Evolutionary conservation across 2,113 vertebrate genomes (phyloP).

Genomic region (Columbina picui): DNA sequence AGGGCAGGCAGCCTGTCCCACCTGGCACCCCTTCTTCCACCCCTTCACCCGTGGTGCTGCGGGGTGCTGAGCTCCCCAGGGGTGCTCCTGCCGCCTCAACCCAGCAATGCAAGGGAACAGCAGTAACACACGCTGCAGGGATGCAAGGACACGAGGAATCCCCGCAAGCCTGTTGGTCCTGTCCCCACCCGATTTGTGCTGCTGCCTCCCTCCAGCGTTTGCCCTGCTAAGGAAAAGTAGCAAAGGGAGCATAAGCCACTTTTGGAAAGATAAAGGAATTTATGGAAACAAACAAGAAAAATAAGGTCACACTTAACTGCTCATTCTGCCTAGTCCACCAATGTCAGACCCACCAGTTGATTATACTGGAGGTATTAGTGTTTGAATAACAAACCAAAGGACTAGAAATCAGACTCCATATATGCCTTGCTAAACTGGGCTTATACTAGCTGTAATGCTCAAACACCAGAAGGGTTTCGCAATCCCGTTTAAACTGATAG

Average conservation of each 20-base stretch:
- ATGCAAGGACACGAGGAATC: fast-evolving
- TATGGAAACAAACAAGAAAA: neutral
- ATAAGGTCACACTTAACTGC: neutral
- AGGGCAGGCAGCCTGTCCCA: neutral
- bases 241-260: neutral
- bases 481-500: neutral
- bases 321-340: neutral
- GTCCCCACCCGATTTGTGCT: neutral
- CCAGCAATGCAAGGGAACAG: neutral
- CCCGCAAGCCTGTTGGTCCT: neutral
- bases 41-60: neutral
- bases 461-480: neutral
- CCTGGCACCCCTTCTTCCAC: neutral
- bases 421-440: neutral
- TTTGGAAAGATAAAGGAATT: neutral
- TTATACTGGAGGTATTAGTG: neutral
- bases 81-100: neutral
- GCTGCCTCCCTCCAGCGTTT: neutral
- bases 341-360: neutral
- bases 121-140: neutral
- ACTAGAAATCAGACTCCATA: neutral
- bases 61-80: neutral
- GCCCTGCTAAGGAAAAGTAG: neutral
- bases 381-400: neutral
- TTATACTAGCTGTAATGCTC: neutral